Conservation (phyloP, 2,888 invertebrate species). For the Xylophagus ater region DNA sequence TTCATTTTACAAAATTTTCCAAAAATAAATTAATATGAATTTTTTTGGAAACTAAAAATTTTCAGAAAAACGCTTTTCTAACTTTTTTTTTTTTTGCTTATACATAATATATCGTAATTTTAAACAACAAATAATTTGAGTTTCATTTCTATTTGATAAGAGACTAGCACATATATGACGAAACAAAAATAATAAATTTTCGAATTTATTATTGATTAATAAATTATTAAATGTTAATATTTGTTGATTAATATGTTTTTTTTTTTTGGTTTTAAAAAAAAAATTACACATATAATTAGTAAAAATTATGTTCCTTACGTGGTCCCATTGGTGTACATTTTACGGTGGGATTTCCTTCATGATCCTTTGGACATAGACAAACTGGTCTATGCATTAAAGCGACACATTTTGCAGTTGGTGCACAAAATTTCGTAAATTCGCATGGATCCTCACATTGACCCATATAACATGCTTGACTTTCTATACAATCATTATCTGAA, state of each 20-base stretch:
- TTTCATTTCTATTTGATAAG: no score
- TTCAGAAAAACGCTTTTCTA: slow-evolving; percentile 3
- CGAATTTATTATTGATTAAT: no score
- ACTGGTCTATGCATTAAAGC: slow-evolving; percentile 74
- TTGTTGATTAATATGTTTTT: slow-evolving; percentile 25
- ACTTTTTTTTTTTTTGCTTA: slow-evolving; percentile 6
- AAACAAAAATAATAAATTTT: no score
- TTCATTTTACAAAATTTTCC: slow-evolving; percentile 5
- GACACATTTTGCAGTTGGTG: slow-evolving; percentile 62
- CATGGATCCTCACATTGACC: slow-evolving; percentile 73
- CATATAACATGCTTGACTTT: slow-evolving; percentile 72
- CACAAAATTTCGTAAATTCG: slow-evolving; percentile 68
- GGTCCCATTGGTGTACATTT: slow-evolving; percentile 64
- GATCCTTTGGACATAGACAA: slow-evolving; percentile 68
- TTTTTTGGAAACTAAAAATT: neutral
- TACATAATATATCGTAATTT: no score
- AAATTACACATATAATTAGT: no score
- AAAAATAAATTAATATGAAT: no score
- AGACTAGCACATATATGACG: no score
- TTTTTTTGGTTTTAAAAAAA: no score
- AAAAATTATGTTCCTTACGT: no score
- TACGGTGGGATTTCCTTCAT: slow-evolving; percentile 70
- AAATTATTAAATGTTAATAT: no score
- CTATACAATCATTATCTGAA: slow-evolving; percentile 73
- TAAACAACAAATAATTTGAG: no score